Base-by-base conservation (phyloP, 2,797 vertebrate genomes). In the Nothura maculosa region DNA sequence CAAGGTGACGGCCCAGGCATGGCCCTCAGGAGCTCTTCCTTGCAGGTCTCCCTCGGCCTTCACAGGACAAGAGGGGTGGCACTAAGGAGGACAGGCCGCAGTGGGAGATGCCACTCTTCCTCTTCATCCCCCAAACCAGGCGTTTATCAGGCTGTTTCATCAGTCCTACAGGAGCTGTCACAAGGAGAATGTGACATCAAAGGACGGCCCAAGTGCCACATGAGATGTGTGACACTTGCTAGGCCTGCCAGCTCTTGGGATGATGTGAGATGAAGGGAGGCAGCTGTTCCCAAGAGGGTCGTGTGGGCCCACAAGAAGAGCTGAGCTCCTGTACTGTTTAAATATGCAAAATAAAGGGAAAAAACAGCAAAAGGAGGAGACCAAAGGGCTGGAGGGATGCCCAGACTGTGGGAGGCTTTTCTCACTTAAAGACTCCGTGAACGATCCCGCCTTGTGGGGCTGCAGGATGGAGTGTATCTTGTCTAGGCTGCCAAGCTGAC, bases 181-280 rank as follows among this genome's bases (percentile, higher is more conserved):
- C 94, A 79, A 72, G 89, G 7, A 5, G 67, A 63, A 48, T 1
- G 0, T 22, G 85, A 62, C 91, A 89, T 94, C 95, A 95, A 95
- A 94, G 90, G 79, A 84, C 43, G 66, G 7, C 62, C 25, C 2
- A 10, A 85, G 91, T 74, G 92, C 64, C 85, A 86, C 68, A 34
- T 0, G 43, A 95, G 4, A 28, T 25, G 54, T 3, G 0, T 87
- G 84, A 93, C 92, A 78, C 40, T 60, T 16, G 68, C 78, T 70
- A 57, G 86, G 45, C 42, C 72, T 5, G 24, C 61, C 90, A 90
- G 69, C 52, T 54, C 80, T 90, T 5, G 30, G 7, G 70, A 93
- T 52, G 78, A 92, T 82, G 92, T 90, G 94, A 85, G 79, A 89
- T 75, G 95, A 96, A 92, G 75, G 64, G n/a, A 92, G 42, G 15